phyloP scores from a whole-genome alignment of 1,140 invertebrate genomes.

The Hyphantria cunea region DNA sequence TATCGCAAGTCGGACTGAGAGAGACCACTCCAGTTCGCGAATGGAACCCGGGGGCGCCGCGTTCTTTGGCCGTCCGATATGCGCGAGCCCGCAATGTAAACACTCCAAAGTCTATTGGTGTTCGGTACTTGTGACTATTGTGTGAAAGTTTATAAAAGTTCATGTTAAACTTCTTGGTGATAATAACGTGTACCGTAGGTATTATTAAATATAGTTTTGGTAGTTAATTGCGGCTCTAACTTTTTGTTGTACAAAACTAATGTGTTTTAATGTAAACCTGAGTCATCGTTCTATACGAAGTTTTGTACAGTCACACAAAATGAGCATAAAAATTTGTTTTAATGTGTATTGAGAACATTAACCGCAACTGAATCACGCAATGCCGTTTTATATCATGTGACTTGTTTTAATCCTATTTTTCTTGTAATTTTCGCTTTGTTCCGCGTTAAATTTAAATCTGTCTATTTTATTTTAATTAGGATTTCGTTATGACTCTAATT shows the following conservation, averaged over 20 bases:
- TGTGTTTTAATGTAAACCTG: not conserved
- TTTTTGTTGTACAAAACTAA: conserved; percentile 4
- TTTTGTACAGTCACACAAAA: conserved; percentile 31
- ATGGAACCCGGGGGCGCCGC: conserved; percentile 44
- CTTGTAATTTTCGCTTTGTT: not conserved
- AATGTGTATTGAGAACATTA: conserved; percentile 42
- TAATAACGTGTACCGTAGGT: conserved; percentile 16
- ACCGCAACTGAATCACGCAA: conserved; percentile 38
- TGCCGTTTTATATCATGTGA: conserved; percentile 29
- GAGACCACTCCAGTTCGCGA: conserved; percentile 54
- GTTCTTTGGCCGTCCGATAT: conserved; percentile 26
- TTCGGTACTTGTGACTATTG: conserved; percentile 26
- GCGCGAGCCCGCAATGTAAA: conserved; percentile 42
- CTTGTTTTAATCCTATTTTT: conserved; percentile 12
- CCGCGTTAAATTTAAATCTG: too few relatives aligned
- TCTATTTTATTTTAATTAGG: too few relatives aligned
- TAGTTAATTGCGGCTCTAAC: not conserved
- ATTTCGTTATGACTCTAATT: too few relatives aligned
- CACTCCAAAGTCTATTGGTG: conserved; percentile 36
- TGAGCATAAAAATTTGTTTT: conserved; percentile 39
- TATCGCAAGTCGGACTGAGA: conserved; percentile 43
- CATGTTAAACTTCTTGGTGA: not conserved
- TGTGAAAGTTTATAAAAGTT: conserved; percentile 36
- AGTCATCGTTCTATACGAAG: conserved; percentile 7
- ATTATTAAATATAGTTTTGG: conserved; percentile 5